Evolutionary conservation across 2,797 vertebrate genomes (phyloP).

Genomic region (Glyptemys insculpta): DNA sequence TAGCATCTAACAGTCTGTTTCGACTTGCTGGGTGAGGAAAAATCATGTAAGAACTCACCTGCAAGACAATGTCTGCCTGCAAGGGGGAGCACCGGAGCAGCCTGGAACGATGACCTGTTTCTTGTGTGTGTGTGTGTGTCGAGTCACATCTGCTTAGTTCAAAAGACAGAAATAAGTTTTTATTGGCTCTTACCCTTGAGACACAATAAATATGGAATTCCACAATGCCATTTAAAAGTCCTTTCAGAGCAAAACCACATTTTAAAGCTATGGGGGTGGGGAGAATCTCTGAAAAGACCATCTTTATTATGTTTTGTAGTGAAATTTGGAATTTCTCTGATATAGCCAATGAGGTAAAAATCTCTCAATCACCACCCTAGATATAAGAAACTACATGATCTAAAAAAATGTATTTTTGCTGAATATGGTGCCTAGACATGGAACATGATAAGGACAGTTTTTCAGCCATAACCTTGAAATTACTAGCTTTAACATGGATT

Average conservation of each 20-base stretch:
- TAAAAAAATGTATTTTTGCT: conserved; percentile 45
- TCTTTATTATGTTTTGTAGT: not conserved
- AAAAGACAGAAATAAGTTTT: conserved; percentile 21
- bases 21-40: not conserved
- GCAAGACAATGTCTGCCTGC: not conserved
- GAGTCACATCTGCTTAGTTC: conserved; percentile 26
- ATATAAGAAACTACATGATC: conserved; percentile 5
- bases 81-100: not conserved
- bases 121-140: conserved; percentile 11
- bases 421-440: conserved; percentile 32
- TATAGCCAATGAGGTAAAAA: conserved; percentile 8
- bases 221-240: not conserved
- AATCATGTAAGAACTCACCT: not conserved
- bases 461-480: conserved; percentile 56
- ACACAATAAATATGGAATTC: rapidly evolving
- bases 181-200: conserved; percentile 23
- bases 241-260: not conserved
- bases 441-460: not conserved
- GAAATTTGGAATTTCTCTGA: conserved; percentile 12
- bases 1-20: not conserved
- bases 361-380: conserved; percentile 39
- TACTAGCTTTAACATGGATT: conserved; percentile 43
- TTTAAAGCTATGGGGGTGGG: not conserved
- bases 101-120: not conserved
- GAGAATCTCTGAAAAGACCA: not conserved